Conservation (phyloP, 1,140 invertebrate genomes). For the Brachionus plicatilis region DNA sequence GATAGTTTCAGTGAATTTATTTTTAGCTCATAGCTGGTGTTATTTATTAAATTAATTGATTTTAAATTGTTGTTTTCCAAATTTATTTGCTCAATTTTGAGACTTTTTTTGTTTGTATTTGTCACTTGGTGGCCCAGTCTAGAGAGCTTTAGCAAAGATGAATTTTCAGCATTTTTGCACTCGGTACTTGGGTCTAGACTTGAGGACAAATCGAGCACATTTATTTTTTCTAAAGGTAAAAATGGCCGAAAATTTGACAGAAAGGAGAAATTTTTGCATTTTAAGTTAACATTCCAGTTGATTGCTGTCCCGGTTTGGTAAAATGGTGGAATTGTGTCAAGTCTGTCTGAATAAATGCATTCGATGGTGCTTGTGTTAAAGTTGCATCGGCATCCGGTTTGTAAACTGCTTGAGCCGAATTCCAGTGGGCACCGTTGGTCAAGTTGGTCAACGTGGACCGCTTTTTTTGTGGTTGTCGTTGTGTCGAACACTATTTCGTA, state of each 20-base stretch:
- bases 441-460: not conserved
- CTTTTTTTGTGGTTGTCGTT: not conserved
- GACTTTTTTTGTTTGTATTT: not conserved
- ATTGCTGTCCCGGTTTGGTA: not conserved
- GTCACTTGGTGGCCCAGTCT: not conserved
- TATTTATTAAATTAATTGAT: not conserved
- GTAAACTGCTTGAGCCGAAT: not conserved
- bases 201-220: not conserved
- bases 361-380: slow-evolving; percentile 6
- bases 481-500: slow-evolving; percentile 15
- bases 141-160: not conserved
- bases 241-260: not conserved
- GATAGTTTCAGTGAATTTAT: not conserved
- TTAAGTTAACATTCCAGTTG: slow-evolving; percentile 6
- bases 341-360: not conserved
- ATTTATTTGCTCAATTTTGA: not conserved
- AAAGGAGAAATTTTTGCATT: not conserved
- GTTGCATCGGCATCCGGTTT: slow-evolving; percentile 20
- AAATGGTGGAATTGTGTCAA: not conserved
- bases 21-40: not conserved
- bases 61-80: not conserved
- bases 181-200: not conserved
- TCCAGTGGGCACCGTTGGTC: not conserved
- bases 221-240: not conserved
- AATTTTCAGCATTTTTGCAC: not conserved